Percentiles rank a stretch among this genome's conserved stretches.
These are phyloP conservation scores for Podarcis raffonei DNA, from an alignment of 2,113 vertebrate genomes.

Conservation along the genomic window DNA sequence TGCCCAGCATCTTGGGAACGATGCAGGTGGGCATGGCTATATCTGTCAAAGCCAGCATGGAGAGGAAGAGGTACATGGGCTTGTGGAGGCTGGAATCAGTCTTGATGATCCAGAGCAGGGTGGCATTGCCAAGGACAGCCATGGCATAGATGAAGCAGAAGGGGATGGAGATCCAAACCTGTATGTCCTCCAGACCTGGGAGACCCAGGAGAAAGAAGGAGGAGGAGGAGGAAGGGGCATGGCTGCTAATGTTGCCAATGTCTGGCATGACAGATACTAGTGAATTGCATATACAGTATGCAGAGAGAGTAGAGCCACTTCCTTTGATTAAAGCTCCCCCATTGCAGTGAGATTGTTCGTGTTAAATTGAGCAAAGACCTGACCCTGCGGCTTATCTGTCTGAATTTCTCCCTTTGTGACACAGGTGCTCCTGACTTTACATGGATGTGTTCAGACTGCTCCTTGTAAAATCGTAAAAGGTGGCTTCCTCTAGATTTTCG, in stretches of 20 bases:
- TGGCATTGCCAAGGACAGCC: conserved; percentile 50
- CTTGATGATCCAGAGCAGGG: conserved; percentile 52
- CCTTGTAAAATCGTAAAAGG: too few relatives aligned
- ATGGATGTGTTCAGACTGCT: not conserved
- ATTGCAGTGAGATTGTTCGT: not conserved
- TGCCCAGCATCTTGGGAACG: conserved; percentile 56
- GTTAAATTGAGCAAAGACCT: not conserved
- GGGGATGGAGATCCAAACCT: conserved; percentile 60
- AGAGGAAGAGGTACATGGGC: conserved; percentile 7
- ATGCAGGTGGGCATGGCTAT: conserved; percentile 59
- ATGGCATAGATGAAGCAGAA: conserved; percentile 56
- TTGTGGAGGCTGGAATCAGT: conserved; percentile 51
- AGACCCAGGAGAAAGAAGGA: conserved; percentile 61
- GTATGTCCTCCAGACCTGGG: conserved; percentile 54
- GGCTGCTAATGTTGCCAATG: conserved; percentile 16
- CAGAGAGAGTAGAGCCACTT: not conserved
- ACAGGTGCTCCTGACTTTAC: not conserved
- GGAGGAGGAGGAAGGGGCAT: conserved; percentile 32
- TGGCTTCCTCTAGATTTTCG: not conserved
- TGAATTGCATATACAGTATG: too few relatives aligned
- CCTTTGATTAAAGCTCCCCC: too few relatives aligned
- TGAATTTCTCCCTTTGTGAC: too few relatives aligned
- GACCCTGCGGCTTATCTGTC: too few relatives aligned
- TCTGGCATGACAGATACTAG: conserved; percentile 10
- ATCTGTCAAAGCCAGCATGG: conserved; percentile 58